Conservation (phyloP, 2,113 vertebrate genomes). For the Myxocyprinus asiaticus region DNA sequence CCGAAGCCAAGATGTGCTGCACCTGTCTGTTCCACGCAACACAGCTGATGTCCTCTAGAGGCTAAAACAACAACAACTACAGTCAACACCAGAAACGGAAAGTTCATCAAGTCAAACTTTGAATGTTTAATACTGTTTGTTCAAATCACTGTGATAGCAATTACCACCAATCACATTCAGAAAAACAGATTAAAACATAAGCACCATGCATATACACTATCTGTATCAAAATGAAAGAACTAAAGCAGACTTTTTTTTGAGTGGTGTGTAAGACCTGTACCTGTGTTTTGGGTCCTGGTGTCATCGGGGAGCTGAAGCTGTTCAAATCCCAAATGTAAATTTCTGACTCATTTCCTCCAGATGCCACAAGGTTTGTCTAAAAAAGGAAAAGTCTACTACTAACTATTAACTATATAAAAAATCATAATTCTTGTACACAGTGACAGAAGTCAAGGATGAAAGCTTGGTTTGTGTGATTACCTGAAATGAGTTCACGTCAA, state of each 20-base stretch:
- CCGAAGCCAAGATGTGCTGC: conserved; percentile 82
- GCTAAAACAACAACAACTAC: conserved; percentile 67
- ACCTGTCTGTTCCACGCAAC: conserved; percentile 80
- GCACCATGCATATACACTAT: too few relatives aligned
- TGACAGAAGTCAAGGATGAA: neutral
- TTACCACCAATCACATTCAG: too few relatives aligned
- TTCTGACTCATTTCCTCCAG: conserved; percentile 96
- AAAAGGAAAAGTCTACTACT: conserved; percentile 15
- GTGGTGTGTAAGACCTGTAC: conserved; percentile 63
- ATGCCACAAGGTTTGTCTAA: conserved; percentile 91
- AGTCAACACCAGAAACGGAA: neutral
- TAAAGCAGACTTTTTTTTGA: neutral
- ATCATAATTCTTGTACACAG: neutral
- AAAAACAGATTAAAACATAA: too few relatives aligned
- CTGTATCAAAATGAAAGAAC: neutral
- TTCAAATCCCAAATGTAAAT: conserved; percentile 99
- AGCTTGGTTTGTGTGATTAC: conserved; percentile 63
- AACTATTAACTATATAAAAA: too few relatives aligned
- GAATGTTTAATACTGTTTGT: too few relatives aligned
- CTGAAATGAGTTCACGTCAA: conserved; percentile 94
- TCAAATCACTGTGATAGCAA: too few relatives aligned
- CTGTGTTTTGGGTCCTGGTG: conserved; percentile 94
- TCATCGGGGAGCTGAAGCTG: conserved; percentile 92
- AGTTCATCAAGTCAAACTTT: too few relatives aligned
- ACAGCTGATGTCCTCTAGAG: conserved; percentile 89